Evolutionary conservation across 2,888 invertebrate species (phyloP), one percentile per base, ranked within the genome.

Genomic region (Dysmachus trigonus): DNA sequence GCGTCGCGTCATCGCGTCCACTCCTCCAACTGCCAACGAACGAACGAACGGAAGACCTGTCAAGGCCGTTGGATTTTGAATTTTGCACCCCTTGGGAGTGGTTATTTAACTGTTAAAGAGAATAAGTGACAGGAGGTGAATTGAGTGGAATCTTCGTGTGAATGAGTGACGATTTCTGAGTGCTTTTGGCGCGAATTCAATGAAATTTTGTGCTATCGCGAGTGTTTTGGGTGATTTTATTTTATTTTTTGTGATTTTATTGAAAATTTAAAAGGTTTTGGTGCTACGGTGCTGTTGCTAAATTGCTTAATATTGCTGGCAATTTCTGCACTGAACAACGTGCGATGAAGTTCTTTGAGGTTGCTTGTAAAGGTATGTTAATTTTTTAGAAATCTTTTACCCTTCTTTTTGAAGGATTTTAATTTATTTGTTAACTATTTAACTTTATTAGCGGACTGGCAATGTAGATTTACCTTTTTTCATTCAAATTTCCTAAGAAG

Each of bases 131-230:
- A 73, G 15, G 31, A n/a, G 73, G 73, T 72, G 72, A 72, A 72
- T 30, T 47, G 27, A 38, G 51, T 81, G 31, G 31, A n/a, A 81
- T 22, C n/a, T 51, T 13, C 27, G 2, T 53, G 30, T 73, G 73
- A 73, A 31, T 73, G 31, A 73, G 72, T 72, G 72, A 72, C 47
- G 72, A 72, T n/a, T n/a, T 51, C n/a, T 72, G 31, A 62, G 31
- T 73, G 73, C 8, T 81, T 81, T 81, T 81, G 81, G 81, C 81
- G 81, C 53, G 81, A 81, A 81, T 33, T 33, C 30, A 31, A 10
- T 81, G 22, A 22, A 10, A 27, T 81, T 81, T 22, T 81, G 41
- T 81, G 41, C 53, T 0, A 27, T 76, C 35, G 76, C 41, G 13
- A 33, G 62, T 62, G 62, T 22, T 62, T 62, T 62, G 13, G 62